Conservation (phyloP, 2,888 invertebrate genomes). For the Lucinisca nassula region DNA sequence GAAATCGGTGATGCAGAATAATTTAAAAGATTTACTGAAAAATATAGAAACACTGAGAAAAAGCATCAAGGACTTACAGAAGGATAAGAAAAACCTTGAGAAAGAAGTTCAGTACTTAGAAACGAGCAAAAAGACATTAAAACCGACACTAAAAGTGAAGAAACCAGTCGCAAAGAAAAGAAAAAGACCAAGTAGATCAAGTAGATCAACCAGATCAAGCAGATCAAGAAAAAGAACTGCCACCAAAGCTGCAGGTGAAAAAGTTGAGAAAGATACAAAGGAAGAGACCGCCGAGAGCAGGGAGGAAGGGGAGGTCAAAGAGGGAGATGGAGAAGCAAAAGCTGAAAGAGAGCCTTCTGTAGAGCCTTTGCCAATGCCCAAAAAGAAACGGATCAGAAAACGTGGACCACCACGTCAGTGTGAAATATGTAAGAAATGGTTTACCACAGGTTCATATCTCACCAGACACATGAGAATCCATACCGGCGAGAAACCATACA, state of each 20-base stretch:
- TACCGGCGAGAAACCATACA: slow-evolving; percentile 9
- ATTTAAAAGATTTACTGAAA: slow-evolving; percentile 6
- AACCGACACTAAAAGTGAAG: neutral
- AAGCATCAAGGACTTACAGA: neutral
- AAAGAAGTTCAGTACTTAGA: neutral
- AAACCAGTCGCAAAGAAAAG: neutral
- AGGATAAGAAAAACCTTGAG: neutral
- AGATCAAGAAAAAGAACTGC: too few relatives aligned
- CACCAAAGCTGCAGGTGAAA: too few relatives aligned
- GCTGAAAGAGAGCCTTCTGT: too few relatives aligned
- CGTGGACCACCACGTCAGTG: neutral
- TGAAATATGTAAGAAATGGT: slow-evolving; percentile 6
- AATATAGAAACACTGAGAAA: neutral
- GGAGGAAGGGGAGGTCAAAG: too few relatives aligned
- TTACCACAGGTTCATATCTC: neutral
- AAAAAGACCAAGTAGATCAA: neutral
- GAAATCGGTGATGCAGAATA: neutral
- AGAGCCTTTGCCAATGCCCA: too few relatives aligned
- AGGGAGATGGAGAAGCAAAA: too few relatives aligned
- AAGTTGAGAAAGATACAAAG: too few relatives aligned
- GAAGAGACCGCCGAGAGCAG: too few relatives aligned
- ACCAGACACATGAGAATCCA: neutral
- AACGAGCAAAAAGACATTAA: neutral
- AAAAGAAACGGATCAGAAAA: neutral
- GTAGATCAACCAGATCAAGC: too few relatives aligned